Evolutionary conservation across 2,113 vertebrate species (phyloP).

Genomic region (Dascyllus trimaculatus): DNA sequence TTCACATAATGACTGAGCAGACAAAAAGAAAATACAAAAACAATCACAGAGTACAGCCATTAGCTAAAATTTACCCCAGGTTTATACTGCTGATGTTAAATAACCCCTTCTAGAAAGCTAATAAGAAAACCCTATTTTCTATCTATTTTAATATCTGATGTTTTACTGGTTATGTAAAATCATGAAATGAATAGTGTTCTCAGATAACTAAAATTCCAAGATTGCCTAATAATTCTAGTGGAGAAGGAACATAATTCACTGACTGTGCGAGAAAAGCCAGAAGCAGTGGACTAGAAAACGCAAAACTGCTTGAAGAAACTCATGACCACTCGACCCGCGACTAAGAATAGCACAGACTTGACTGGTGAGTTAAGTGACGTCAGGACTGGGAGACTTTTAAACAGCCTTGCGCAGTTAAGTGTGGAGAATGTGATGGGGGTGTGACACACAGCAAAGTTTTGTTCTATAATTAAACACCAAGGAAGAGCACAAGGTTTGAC

Average conservation of each 20-base stretch:
- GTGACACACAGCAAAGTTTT: slow-evolving; percentile 22
- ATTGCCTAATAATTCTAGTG: background rate
- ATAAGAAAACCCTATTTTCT: too few species aligned
- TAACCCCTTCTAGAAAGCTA: too few species aligned
- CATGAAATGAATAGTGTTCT: too few species aligned
- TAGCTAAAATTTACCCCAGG: too few species aligned
- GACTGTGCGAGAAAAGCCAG: background rate
- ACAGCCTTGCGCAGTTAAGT: background rate
- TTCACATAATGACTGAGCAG: too few species aligned
- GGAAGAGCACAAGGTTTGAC: slow-evolving; percentile 29
- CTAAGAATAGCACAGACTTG: slow-evolving; percentile 49
- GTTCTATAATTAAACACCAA: slow-evolving; percentile 32
- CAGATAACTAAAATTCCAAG: too few species aligned
- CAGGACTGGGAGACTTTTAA: slow-evolving; percentile 2
- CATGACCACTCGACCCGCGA: slow-evolving; percentile 11
- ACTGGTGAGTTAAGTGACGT: background rate
- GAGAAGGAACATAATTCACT: background rate
- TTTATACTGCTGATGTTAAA: too few species aligned
- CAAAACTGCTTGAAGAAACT: background rate
- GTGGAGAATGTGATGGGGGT: slow-evolving; percentile 28
- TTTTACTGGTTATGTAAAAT: too few species aligned
- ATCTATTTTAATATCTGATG: too few species aligned
- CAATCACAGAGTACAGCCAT: too few species aligned
- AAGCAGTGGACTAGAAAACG: slow-evolving; percentile 6
- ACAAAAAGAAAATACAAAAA: too few species aligned